Conservation (phyloP, 2,888 invertebrate species). For the Girardia tigrina region DNA sequence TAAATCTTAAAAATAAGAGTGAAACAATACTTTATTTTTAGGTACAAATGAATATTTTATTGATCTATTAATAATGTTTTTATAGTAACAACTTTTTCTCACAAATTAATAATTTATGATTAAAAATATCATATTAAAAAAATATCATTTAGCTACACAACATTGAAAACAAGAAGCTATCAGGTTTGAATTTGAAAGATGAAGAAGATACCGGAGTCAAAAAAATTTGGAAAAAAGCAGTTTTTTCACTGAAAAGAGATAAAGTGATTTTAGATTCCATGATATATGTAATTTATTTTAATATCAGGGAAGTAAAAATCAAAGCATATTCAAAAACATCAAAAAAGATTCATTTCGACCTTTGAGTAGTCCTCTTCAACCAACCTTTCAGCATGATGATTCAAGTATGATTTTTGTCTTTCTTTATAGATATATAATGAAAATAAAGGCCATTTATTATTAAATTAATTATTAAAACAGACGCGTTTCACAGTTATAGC, state of each 20-base stretch:
- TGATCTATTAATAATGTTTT: too few species aligned
- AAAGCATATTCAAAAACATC: not conserved
- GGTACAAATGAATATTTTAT: too few species aligned
- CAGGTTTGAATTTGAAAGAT: not conserved
- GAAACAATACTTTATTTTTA: too few species aligned
- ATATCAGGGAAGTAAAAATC: not conserved
- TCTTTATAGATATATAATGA: too few species aligned
- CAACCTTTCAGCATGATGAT: conserved; percentile 11
- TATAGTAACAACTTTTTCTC: too few species aligned
- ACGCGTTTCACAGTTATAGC: too few species aligned
- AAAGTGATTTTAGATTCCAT: not conserved
- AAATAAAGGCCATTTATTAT: too few species aligned
- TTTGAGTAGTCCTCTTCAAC: not conserved
- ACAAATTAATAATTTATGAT: too few species aligned
- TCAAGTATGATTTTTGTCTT: not conserved
- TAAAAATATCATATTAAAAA: too few species aligned
- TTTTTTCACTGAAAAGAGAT: not conserved
- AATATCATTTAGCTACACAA: conserved; percentile 6
- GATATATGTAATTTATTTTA: not conserved
- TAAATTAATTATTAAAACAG: too few species aligned
- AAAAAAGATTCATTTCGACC: not conserved
- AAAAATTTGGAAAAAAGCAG: conserved; percentile 1
- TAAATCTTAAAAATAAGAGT: too few species aligned
- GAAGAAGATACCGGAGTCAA: not conserved
- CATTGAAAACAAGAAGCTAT: not conserved